Conservation (phyloP, 2,888 invertebrate genomes). For the Himalopsyche tibetana region DNA sequence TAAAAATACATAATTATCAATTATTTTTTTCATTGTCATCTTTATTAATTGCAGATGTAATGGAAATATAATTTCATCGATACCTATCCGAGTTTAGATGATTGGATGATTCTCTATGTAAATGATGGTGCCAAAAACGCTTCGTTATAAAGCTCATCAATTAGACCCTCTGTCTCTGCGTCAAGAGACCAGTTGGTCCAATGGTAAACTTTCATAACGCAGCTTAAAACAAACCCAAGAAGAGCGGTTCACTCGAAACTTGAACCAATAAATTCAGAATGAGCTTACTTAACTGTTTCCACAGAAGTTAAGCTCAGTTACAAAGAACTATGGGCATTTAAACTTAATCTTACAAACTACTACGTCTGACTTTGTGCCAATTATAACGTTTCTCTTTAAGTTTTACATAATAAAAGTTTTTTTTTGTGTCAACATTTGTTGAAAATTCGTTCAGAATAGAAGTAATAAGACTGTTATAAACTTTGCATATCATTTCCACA, state of each 20-base stretch:
- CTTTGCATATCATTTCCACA: no score
- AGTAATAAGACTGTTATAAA: no score
- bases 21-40: no score
- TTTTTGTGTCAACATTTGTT: neutral
- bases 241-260: conserved; percentile 17
- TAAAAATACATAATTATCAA: no score
- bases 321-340: conserved; percentile 32
- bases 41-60: no score
- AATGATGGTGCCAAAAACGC: neutral
- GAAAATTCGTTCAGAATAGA: no score
- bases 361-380: neutral
- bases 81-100: no score
- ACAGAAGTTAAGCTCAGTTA: conserved; percentile 3
- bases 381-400: conserved; percentile 9
- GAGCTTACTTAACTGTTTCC: conserved; percentile 28
- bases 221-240: conserved; percentile 35
- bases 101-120: neutral
- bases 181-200: conserved; percentile 39
- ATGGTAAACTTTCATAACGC: conserved; percentile 44
- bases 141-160: conserved; percentile 11
- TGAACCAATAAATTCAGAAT: conserved; percentile 31
- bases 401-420: neutral
- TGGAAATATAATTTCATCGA: no score
- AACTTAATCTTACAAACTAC: conserved; percentile 11
- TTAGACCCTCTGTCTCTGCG: conserved; percentile 9